Conservation (phyloP, 2,888 invertebrate genomes). For the Arge pagana region DNA sequence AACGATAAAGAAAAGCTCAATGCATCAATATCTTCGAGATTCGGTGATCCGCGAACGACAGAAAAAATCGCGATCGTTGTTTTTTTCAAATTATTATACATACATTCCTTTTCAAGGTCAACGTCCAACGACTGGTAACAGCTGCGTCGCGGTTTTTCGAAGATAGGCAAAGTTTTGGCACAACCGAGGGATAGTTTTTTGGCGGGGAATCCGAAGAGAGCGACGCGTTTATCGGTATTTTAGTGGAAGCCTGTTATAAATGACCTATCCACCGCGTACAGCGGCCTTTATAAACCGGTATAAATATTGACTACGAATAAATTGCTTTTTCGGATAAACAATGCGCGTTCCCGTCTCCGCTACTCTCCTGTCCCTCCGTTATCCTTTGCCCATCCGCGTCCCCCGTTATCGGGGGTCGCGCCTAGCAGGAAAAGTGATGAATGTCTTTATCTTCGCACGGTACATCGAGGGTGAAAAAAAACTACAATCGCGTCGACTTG, state of each 20-base stretch:
- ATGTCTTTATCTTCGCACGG: constrained; percentile 10
- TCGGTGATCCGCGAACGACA: too few species aligned
- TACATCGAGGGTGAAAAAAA: too few species aligned
- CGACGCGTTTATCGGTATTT: constrained; percentile 15
- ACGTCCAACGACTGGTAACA: too few species aligned
- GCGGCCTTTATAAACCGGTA: constrained; percentile 9
- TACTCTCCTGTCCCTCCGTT: neutral
- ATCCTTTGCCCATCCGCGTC: neutral
- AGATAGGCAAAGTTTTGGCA: too few species aligned
- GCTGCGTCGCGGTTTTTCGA: too few species aligned
- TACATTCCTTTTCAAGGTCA: too few species aligned
- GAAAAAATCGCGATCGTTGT: too few species aligned
- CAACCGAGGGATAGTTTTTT: neutral
- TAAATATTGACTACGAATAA: constrained; percentile 26
- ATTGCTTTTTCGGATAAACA: constrained; percentile 22
- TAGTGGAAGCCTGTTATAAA: constrained; percentile 13
- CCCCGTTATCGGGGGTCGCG: neutral
- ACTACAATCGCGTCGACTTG: too few species aligned
- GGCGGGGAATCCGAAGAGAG: too few species aligned
- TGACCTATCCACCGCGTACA: constrained; percentile 14
- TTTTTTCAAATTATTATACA: too few species aligned
- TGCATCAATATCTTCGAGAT: too few species aligned
- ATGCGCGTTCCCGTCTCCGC: constrained; percentile 3
- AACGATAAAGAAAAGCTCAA: too few species aligned
- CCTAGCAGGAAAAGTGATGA: constrained; percentile 17